Evolutionary conservation across 2,888 invertebrate genomes (phyloP), one percentile per base, ranked within the genome.

Genomic region (Pammene aurita): DNA sequence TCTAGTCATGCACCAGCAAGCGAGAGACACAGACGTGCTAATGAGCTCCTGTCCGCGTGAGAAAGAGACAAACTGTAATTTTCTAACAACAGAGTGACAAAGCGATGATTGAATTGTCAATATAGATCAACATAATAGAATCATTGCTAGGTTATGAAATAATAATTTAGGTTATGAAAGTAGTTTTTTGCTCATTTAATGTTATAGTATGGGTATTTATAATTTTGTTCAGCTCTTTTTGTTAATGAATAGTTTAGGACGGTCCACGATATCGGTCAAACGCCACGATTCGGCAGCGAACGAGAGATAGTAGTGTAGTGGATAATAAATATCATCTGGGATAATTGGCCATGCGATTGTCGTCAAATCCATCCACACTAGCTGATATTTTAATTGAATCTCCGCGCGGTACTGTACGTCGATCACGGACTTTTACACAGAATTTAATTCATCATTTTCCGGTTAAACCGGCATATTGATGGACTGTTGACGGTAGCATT

Each of bases 361-460:
- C 61, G 69, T 68, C 75, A 73, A 71, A 67, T 71, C 75, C 73
- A 72, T 71, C 69, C 64, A 67, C 71, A 73, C 72, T 75, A 73
- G 76, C 74, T 77, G 78, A 82, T 84, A 80, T 82, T 81, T 84
- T 83, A 85, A 87, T 86, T 84, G 80, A 82, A 79, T 76, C 75
- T 71, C 70, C 77, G 72, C 72, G 76, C 73, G 74, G n/a, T 73
- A 75, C 74, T 78, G 75, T 76, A 72, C 75, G 77, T 74, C 79
- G 74, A 75, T 79, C 80, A 77, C 72, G 77, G 75, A 79, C 76
- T 82, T 83, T 83, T 80, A 82, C 78, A 76, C 74, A 72, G 73
- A 78, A 84, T 86, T 85, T 82, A 83, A 86, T 84, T 82, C 80
- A 82, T 85, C 80, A 86, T 83, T 83, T 83, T 76, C 74, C 74